These are phyloP conservation scores for Nesoenas mayeri DNA, from an alignment of 2,113 vertebrate genomes.

Conservation along the genomic window DNA sequence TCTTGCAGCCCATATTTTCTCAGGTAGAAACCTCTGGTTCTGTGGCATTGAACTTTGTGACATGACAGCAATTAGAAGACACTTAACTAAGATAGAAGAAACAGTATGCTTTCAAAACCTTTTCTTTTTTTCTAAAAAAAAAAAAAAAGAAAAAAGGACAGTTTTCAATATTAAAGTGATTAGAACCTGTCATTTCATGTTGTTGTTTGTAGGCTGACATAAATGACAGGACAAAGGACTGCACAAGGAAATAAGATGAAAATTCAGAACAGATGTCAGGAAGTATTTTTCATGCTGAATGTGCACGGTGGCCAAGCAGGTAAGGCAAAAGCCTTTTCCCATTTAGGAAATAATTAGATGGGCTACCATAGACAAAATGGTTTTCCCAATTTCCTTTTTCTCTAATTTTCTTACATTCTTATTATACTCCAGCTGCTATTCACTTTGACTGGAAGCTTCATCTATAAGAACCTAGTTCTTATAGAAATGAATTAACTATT, in stretches of 20 bases:
- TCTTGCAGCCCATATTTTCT: neutral
- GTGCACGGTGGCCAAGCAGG: slow-evolving; percentile 31
- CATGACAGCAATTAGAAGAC: slow-evolving; percentile 9
- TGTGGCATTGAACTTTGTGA: slow-evolving; percentile 1
- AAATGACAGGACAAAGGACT: slow-evolving; percentile 49
- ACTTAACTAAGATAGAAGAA: neutral
- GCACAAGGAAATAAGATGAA: slow-evolving; percentile 43
- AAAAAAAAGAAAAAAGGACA: neutral
- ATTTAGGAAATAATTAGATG: slow-evolving; percentile 64
- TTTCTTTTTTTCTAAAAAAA: neutral
- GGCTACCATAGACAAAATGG: neutral
- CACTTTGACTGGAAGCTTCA: neutral
- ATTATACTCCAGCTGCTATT: neutral
- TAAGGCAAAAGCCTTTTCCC: slow-evolving; percentile 48
- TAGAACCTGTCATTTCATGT: slow-evolving; percentile 20
- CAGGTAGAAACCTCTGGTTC: neutral
- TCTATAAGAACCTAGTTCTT: neutral
- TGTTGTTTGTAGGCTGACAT: slow-evolving; percentile 46
- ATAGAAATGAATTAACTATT: neutral
- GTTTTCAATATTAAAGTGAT: slow-evolving; percentile 36
- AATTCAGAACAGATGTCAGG: slow-evolving; percentile 72
- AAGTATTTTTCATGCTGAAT: slow-evolving; percentile 21
- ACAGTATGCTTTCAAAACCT: neutral
- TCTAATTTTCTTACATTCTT: slow-evolving; percentile 2
- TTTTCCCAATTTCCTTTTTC: slow-evolving; percentile 22